Evolutionary conservation across 2,888 invertebrate species (phyloP).

Genomic region (Brenthis daphne): DNA sequence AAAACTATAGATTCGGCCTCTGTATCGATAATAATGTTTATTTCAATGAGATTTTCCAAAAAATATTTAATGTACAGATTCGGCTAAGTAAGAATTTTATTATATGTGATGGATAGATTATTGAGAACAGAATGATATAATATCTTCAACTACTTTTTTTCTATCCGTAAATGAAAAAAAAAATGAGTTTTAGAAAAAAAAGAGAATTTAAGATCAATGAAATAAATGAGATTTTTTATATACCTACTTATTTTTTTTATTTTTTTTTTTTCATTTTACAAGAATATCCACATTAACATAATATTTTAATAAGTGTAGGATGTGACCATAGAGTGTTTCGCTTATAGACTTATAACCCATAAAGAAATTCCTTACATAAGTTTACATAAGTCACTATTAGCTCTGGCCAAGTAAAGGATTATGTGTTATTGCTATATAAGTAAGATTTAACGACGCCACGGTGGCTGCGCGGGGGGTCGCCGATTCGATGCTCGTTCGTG

Average conservation of each 20-base stretch:
- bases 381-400: conserved; percentile 1
- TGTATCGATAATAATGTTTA: too few species aligned
- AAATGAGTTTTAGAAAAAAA: too few species aligned
- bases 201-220: too few species aligned
- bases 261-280: not conserved
- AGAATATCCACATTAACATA: not conserved
- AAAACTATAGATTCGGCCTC: too few species aligned
- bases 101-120: too few species aligned
- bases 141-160: too few species aligned
- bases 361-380: conserved; percentile 9
- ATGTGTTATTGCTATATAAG: conserved; percentile 3
- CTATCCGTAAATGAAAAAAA: too few species aligned
- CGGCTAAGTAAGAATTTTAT: too few species aligned
- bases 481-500: conserved; percentile 18
- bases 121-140: too few species aligned
- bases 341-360: conserved; percentile 4
- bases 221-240: too few species aligned
- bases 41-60: too few species aligned
- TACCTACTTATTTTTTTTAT: not conserved
- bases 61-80: too few species aligned
- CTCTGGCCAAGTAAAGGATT: not conserved
- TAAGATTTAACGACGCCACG: not conserved
- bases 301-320: not conserved
- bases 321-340: conserved; percentile 5
- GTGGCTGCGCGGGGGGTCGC: conserved; percentile 17